phyloP scores from a whole-genome alignment of 2,113 vertebrate genomes.

The Sula dactylatra region DNA sequence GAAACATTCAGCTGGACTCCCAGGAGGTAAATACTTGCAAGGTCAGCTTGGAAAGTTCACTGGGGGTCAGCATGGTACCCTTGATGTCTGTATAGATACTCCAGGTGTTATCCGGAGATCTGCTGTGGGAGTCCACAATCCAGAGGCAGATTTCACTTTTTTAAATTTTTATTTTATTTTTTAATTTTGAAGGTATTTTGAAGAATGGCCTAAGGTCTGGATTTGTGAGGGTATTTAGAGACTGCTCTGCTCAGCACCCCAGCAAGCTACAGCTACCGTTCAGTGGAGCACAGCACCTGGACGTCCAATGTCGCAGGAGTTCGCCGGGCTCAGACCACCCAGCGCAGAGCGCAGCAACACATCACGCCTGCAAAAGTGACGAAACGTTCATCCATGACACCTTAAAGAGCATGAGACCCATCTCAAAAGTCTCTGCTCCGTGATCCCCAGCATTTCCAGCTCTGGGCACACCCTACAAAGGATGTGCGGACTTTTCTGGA shows the following conservation, averaged over 20 bases:
- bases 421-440: not conserved
- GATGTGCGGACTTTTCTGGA: rapidly evolving
- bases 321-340: not conserved
- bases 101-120: not conserved
- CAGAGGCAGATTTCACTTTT: not conserved
- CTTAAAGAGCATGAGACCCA: not conserved
- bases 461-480: not conserved
- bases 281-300: not conserved
- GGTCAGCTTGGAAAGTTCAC: not conserved
- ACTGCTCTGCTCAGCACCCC: not conserved
- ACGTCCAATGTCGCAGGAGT: not conserved
- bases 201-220: not conserved
- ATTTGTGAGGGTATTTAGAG: not conserved
- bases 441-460: not conserved
- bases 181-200: not conserved
- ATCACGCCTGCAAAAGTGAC: rapidly evolving
- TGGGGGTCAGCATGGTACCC: not conserved
- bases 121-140: not conserved
- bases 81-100: not conserved
- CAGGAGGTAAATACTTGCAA: not conserved
- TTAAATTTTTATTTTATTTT: not conserved
- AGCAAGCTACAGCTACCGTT: not conserved
- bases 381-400: not conserved
- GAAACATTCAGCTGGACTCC: not conserved
- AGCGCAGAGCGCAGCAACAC: not conserved